phyloP scores from a whole-genome alignment of 2,113 vertebrate genomes.

The Myrmecophaga tridactyla region DNA sequence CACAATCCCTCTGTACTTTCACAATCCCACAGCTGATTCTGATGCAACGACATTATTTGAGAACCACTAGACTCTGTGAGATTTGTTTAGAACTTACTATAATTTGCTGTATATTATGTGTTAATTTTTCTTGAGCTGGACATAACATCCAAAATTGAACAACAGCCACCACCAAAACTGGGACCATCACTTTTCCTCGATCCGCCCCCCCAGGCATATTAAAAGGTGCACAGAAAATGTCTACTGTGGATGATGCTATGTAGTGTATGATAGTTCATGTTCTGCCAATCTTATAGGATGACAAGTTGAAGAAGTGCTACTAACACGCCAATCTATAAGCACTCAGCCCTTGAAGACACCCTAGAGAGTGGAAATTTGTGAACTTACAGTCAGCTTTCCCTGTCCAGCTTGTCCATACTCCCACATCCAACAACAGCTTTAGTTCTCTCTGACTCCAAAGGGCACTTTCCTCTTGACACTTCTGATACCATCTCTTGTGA shows the following conservation, averaged over 20 bases:
- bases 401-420: neutral
- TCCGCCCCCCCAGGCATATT: neutral
- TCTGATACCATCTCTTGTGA: neutral
- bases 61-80: neutral
- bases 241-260: neutral
- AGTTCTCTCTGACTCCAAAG: neutral
- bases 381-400: neutral
- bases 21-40: neutral
- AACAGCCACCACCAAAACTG: neutral
- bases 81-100: neutral
- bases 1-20: too few species aligned
- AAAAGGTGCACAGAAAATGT: neutral
- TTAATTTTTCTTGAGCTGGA: neutral
- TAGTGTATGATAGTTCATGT: neutral
- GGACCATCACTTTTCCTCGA: neutral
- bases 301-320: neutral
- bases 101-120: neutral
- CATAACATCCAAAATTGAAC: neutral
- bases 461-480: neutral
- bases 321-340: neutral
- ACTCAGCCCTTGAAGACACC: neutral
- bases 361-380: neutral
- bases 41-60: neutral
- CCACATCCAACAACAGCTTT: neutral
- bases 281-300: neutral